Conservation (phyloP, 2,113 vertebrate genomes). For the Coryphaenoides rupestris region DNA sequence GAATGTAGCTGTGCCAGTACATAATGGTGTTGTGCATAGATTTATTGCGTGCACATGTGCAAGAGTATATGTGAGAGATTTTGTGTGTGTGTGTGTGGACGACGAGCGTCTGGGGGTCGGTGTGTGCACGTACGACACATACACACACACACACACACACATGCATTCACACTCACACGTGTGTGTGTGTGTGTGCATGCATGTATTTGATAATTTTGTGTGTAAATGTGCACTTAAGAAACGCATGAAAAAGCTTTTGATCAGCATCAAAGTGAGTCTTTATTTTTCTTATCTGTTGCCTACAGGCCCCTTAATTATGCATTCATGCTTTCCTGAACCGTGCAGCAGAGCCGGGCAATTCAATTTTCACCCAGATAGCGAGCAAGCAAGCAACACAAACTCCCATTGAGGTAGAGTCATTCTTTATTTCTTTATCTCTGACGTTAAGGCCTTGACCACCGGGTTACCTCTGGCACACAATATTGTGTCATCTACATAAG, state of each 20-base stretch:
- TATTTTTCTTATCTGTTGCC: conserved; percentile 62
- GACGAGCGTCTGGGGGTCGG: background rate
- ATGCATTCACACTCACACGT: too few relatives aligned
- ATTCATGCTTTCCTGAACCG: conserved; percentile 40
- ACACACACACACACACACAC: background rate
- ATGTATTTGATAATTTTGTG: background rate
- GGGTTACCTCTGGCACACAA: too few relatives aligned
- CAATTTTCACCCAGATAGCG: conserved; percentile 33
- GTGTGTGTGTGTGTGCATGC: too few relatives aligned
- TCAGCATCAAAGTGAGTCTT: conserved; percentile 66
- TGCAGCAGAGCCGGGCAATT: conserved; percentile 45
- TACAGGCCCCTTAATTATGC: conserved; percentile 55
- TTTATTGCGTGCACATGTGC: background rate
- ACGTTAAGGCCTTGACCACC: too few relatives aligned
- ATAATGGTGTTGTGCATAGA: background rate
- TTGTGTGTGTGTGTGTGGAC: conserved; percentile 3
- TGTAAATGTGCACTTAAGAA: conserved; percentile 18
- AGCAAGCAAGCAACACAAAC: too few relatives aligned
- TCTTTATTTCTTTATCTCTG: background rate
- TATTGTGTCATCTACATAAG: too few relatives aligned
- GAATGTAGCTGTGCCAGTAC: background rate
- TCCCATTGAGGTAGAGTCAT: background rate
- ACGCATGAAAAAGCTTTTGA: conserved; percentile 57
- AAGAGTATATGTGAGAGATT: conserved; percentile 1
- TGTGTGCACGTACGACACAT: background rate